Base-by-base conservation (phyloP, 2,888 invertebrate species). In the Euproctis similis region DNA sequence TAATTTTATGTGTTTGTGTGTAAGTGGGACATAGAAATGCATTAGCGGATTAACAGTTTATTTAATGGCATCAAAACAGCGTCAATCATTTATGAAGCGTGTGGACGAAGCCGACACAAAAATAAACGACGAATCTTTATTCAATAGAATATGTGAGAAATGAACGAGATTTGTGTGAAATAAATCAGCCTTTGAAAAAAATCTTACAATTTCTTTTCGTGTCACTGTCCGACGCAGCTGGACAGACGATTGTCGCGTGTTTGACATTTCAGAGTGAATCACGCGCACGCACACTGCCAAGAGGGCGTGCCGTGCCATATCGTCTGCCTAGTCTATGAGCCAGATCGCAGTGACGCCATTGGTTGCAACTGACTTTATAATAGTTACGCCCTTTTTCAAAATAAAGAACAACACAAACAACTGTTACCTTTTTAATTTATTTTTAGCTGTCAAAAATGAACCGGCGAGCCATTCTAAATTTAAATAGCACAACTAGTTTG, bases 251-350 rank as follows among this genome's bases (percentile, higher is more conserved):
- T 42, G 31, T 35, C 36, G 26, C 31, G 26, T 24, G 42, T 35
- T 30, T 58, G 54, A 54, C 55, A 55, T 53, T 58, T 54, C 30
- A 39, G 41, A 42, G 29, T 59, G 60, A 61, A 42, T 60, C 62
- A 59, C 29, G 36, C 48, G 46, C 45, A 41, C 26, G 26, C 34
- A 24, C 30, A 35, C 31, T 49, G 58, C 61, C 59, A 62, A 61
- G 55, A 21, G 42, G 59, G 63, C 60, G 61, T 52, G 52, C 16
- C 45, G 12, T 11, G 52, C 16, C 45, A 13, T 11, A n/a, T 9
- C 45, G 52, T 47, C 53, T 42, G 31, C 37, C 21, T 27, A 31
- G n/a, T 45, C 49, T 40, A 32, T 36, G 28, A 29, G 37, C 39
- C 39, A 42, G 42, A 39, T 31, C 24, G 24, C 34, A 12, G 17